phyloP scores from a whole-genome alignment of 2,888 invertebrate genomes.

The Eristalis pertinax region DNA sequence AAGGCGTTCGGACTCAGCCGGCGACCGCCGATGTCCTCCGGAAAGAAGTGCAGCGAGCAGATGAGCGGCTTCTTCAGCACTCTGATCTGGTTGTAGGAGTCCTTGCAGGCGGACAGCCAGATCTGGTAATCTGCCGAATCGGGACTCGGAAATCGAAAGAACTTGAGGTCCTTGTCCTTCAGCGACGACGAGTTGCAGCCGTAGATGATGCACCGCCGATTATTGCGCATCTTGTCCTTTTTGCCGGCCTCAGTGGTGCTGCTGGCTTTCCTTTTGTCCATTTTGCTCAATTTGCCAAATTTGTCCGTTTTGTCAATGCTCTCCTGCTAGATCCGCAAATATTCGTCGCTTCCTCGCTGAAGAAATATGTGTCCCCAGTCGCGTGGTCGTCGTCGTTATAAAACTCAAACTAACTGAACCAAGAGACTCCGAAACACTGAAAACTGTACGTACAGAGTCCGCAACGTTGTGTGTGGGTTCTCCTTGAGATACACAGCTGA shows the following conservation, averaged over 20 bases:
- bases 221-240: constrained; percentile 76
- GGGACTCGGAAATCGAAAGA: constrained; percentile 79
- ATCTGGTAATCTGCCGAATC: constrained; percentile 78
- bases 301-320: background rate
- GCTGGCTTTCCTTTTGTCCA: constrained; percentile 2
- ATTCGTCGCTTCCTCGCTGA: background rate
- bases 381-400: constrained; percentile 37
- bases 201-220: constrained; percentile 79
- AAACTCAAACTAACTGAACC: constrained; percentile 59
- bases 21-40: constrained; percentile 78
- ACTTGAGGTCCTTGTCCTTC: constrained; percentile 78
- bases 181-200: constrained; percentile 79
- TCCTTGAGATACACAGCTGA: constrained; percentile 65
- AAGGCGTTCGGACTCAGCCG: constrained; percentile 77
- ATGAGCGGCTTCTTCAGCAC: constrained; percentile 80
- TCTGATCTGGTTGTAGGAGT: constrained; percentile 78
- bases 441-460: constrained; percentile 61
- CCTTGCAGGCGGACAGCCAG: constrained; percentile 80
- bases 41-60: constrained; percentile 79
- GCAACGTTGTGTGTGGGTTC: constrained; percentile 61
- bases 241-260: background rate
- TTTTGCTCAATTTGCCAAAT: background rate
- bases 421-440: constrained; percentile 62
- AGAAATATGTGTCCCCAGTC: constrained; percentile 24
- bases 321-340: background rate